Evolutionary conservation across 1,140 invertebrate genomes (phyloP).

Genomic region (Alviniconcha marisindica): DNA sequence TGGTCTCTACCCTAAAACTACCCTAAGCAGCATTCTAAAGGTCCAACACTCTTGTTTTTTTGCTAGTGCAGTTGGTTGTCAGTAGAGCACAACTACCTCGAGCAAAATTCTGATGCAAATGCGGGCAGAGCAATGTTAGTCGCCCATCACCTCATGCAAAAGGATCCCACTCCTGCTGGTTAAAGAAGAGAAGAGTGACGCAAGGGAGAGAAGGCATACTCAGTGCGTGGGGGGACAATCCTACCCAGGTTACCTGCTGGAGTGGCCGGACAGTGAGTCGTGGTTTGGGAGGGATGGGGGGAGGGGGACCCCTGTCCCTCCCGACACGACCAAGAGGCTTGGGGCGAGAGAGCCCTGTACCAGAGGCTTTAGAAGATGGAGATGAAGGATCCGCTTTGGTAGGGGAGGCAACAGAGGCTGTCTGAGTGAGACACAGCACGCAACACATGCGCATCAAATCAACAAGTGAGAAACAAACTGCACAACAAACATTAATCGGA

Average conservation of each 20-base stretch:
- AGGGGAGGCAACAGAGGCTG: neutral
- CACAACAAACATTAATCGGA: no score
- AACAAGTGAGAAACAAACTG: neutral
- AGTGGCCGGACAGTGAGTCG: constrained; percentile 23
- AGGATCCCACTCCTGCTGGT: neutral
- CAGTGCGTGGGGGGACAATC: neutral
- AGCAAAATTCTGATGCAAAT: neutral
- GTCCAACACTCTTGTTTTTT: no score
- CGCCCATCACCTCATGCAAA: constrained; percentile 7
- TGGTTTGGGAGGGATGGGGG: constrained; percentile 54
- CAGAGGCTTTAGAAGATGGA: neutral
- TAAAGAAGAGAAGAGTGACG: neutral
- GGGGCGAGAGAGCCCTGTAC: neutral
- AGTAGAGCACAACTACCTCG: no score
- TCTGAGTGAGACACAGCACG: neutral
- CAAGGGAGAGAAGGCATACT: neutral
- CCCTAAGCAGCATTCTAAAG: no score
- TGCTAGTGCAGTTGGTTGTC: no score
- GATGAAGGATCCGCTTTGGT: neutral
- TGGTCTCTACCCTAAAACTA: no score
- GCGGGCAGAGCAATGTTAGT: neutral
- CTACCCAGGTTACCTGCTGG: constrained; percentile 36
- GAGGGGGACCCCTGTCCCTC: constrained; percentile 47
- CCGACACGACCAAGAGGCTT: constrained; percentile 18
- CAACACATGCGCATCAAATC: neutral